Percentiles rank a stretch among this genome's conserved stretches.
Conservation (phyloP, 2,888 invertebrate species). For the Euclidia mi region DNA sequence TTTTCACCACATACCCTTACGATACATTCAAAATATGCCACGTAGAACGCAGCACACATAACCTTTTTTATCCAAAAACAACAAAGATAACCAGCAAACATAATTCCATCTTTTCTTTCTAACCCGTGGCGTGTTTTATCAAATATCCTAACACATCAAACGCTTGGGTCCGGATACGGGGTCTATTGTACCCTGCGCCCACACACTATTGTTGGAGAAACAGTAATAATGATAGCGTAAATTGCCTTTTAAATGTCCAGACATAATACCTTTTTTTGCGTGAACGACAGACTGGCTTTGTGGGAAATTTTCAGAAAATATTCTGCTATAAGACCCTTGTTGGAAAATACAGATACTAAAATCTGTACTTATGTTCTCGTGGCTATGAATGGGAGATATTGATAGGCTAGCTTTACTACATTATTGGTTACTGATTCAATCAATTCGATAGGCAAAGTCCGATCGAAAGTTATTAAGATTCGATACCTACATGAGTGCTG, state of each 20-base stretch:
- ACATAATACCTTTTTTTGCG: constrained; percentile 31
- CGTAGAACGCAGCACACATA: not conserved
- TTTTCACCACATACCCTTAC: not conserved
- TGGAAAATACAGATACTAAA: not conserved
- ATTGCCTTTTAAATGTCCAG: constrained; percentile 51
- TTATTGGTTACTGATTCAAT: no score
- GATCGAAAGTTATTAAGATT: no score
- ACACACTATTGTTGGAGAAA: constrained; percentile 42
- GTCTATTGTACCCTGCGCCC: constrained; percentile 37
- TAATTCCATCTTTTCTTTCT: constrained; percentile 20
- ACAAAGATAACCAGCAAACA: constrained; percentile 12
- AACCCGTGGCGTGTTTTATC: constrained; percentile 21
- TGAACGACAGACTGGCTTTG: constrained; percentile 43
- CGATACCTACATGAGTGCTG: no score
- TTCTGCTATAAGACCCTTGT: constrained; percentile 10
- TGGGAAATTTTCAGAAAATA: constrained; percentile 9
- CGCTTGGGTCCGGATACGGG: constrained; percentile 38
- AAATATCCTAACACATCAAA: constrained; percentile 39
- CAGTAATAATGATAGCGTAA: constrained; percentile 43
- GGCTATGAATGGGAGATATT: no score
- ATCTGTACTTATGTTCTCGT: not conserved
- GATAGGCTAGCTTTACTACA: no score
- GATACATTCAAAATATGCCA: constrained; percentile 2
- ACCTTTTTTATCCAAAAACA: constrained; percentile 17
- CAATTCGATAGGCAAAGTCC: no score